Evolutionary conservation across 1,140 invertebrate species (phyloP), one percentile per base, ranked within the genome.

Genomic region (Charaxes varanes): DNA sequence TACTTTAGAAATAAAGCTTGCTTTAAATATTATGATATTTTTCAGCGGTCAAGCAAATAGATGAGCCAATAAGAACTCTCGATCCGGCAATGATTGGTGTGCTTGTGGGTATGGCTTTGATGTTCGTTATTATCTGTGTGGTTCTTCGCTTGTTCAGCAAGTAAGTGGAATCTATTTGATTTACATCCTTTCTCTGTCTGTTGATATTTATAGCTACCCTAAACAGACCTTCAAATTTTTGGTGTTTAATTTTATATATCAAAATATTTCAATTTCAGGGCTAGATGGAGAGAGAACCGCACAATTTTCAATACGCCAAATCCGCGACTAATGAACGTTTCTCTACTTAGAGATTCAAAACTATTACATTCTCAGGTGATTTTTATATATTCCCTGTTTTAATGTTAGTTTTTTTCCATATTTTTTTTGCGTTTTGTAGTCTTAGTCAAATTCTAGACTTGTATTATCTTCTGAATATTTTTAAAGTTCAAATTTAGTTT

Each of bases 281-380:
- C 94, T 11, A 88, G 94, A 58, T 97, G 94, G 92, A 88, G 92
- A 49, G 94, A 96, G 64, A 96, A 95, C 76, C 87, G 95, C 1
- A 95, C 94, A 10, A 96, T 97, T 62, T 96, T 97, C 86, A 97
- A 97, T 69, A 96, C 94, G 15, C 94, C 95, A n/a, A 96, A 96
- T 69, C 94, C 95, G 11, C 88, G 93, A 19, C 83, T 94, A 64
- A 94, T 94, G 93, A 94, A 94, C 67, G 93, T 94, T 6, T 95
- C 93, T 2, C 73, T 95, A 43, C 78, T 95, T 49, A 86, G 91
- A 54, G 93, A 94, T 56, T 94, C 90, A 64, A 94, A 94, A 71
- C 81, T 93, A 23, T 79, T 93, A 40, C 92, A 93, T 59, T 88
- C 91, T 5, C 89, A 90, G 67, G 79, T 79, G n/a, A n/a, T n/a